Evolutionary conservation across 2,797 vertebrate species (phyloP), one percentile per base, ranked within the genome.

Genomic region (Scolopax rusticola): DNA sequence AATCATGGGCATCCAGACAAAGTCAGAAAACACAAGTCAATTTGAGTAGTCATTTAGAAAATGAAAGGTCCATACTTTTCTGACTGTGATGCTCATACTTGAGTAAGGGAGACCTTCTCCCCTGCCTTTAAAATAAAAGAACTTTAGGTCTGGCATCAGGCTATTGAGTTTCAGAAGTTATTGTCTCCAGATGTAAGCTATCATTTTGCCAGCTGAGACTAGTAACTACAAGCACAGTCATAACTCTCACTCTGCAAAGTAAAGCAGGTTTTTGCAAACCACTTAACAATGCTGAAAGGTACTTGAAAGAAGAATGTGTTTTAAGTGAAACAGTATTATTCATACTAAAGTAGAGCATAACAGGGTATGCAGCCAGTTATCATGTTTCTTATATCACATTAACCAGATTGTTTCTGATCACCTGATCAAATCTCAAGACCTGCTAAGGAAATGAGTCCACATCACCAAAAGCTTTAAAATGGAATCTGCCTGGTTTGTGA

Each of bases 131-230:
- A 82, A 79, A 73, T 12, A 40, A 41, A 88, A 38, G 12, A 19
- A 84, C 64, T 86, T 93, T 64, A 61, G 63, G 59, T 25, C 43
- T 12, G 9, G 21, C n/a, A 79, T 36, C 51, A 59, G 30, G 47
- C 78, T 79, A 67, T 0, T 56, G 45, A 71, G 60, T 60, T 95
- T 90, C 88, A 91, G 65, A 94, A 87, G 41, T 50, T 93, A 87
- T 15, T 76, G 40, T 30, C 54, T 96, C 78, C 87, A 93, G 68
- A 92, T 87, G 84, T 38, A 85, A 95, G 30, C 53, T 82, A 73
- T 67, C 80, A n/a, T 84, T 82, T 82, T 82, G 36, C 38, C 75
- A 87, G 87, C 67, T 76, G 59, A 91, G 63, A 69, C 63, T 21
- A 43, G 43, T 54, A 73, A 87, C 76, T 93, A 71, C 53, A 54